A percentile compares a stretch with the other conserved stretches of the same genome.
Evolutionary conservation across 2,888 invertebrate species (phyloP).

Genomic region (Ophonus ardosiacus): DNA sequence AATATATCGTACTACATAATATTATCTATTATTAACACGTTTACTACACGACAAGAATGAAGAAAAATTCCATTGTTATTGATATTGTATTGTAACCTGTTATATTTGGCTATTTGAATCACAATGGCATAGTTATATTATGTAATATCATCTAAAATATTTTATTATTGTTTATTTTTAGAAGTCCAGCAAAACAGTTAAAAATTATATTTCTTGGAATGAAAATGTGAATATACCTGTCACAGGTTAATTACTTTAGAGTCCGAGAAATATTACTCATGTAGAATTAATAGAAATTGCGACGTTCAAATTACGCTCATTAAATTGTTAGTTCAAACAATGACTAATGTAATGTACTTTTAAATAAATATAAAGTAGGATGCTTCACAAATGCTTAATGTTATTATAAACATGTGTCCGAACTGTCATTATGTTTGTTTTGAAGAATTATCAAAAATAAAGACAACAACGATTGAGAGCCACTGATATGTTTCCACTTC

Average conservation of each 20-base stretch:
- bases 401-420: background rate
- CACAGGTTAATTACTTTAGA: slow-evolving; percentile 1
- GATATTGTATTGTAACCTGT: background rate
- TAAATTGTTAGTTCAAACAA: background rate
- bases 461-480: slow-evolving; percentile 9
- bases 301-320: background rate
- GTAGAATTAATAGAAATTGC: slow-evolving; percentile 1
- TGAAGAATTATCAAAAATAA: slow-evolving; percentile 2
- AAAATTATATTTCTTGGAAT: background rate
- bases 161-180: background rate
- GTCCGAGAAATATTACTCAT: background rate
- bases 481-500: slow-evolving; percentile 26
- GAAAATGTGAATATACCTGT: background rate
- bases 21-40: background rate
- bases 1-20: background rate
- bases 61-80: background rate
- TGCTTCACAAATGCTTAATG: background rate
- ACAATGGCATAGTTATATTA: slow-evolving; percentile 27
- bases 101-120: background rate
- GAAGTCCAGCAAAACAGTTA: background rate
- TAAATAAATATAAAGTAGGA: background rate
- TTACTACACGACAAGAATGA: background rate
- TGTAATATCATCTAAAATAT: background rate
- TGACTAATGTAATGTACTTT: slow-evolving; percentile 2
- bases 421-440: background rate